Percentiles rank a stretch among this genome's conserved stretches.
These are phyloP conservation scores for Venusia cambrica DNA, from an alignment of 2,888 invertebrate genomes.

Conservation along the genomic window DNA sequence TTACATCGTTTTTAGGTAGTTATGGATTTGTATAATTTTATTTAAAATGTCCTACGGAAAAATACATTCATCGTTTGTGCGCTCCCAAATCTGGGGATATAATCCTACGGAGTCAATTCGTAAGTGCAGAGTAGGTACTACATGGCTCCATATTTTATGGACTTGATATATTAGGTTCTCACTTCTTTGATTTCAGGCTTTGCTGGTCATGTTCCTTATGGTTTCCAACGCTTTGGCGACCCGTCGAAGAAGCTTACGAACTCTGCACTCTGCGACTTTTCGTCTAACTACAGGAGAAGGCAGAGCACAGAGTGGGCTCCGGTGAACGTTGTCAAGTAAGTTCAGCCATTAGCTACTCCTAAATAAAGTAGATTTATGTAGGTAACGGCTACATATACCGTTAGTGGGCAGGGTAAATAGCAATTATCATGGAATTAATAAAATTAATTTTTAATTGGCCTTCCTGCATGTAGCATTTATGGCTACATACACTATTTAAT, in stretches of 20 bases:
- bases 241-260: constrained; percentile 84
- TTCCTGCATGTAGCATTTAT: no score
- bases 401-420: no score
- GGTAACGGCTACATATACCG: no score
- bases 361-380: no score
- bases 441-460: no score
- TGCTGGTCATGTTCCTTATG: constrained; percentile 84
- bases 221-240: constrained; percentile 83
- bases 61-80: constrained; percentile 64
- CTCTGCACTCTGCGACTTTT: constrained; percentile 87
- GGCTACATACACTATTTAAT: no score
- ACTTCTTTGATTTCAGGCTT: constrained; percentile 71
- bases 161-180: not conserved
- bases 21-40: constrained; percentile 18
- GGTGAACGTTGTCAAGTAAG: constrained; percentile 80
- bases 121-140: constrained; percentile 40
- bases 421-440: no score
- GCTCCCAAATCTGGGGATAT: constrained; percentile 71
- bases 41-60: constrained; percentile 64
- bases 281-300: constrained; percentile 86
- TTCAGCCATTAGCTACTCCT: no score
- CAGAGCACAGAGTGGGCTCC: constrained; percentile 89
- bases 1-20: constrained; percentile 8
- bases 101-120: constrained; percentile 65
- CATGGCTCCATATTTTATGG: not conserved